Conservation (phyloP, 2,113 vertebrate genomes). For the Scomber japonicus region DNA sequence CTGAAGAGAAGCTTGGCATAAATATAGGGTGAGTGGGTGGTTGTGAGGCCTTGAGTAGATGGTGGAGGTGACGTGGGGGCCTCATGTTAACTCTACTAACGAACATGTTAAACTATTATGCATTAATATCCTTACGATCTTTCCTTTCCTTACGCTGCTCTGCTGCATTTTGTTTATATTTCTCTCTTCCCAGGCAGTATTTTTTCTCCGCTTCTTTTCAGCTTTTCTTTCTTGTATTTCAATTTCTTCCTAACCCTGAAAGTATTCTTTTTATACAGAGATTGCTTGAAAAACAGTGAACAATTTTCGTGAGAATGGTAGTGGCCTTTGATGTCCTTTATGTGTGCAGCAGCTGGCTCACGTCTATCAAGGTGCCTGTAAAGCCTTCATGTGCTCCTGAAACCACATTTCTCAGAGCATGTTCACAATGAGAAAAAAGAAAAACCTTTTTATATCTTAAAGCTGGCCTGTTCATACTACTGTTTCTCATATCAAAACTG, state of each 20-base stretch:
- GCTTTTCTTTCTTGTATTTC: not conserved
- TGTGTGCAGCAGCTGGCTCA: not conserved
- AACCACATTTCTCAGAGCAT: not conserved
- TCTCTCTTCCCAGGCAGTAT: not conserved
- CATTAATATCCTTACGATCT: not conserved
- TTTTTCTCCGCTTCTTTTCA: not conserved
- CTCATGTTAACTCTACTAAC: not conserved
- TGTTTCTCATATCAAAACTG: not conserved
- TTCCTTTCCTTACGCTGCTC: not conserved
- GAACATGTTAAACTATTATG: not conserved
- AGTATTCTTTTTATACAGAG: not conserved
- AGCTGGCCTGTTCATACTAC: not conserved
- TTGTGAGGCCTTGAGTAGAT: not conserved
- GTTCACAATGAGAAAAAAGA: not conserved
- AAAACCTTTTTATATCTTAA: slow-evolving; percentile 4
- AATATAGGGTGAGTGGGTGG: not conserved
- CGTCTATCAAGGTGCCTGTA: not conserved
- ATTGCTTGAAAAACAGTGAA: slow-evolving; percentile 8
- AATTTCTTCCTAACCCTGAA: not conserved
- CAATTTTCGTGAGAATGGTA: slow-evolving; percentile 4
- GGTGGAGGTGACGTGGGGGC: not conserved
- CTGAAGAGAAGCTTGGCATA: too few relatives aligned
- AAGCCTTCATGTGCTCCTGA: not conserved
- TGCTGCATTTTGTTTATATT: not conserved
- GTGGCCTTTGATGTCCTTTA: slow-evolving; percentile 39